Conservation (phyloP, 2,797 vertebrate species). For the Iguana delicatissima region DNA sequence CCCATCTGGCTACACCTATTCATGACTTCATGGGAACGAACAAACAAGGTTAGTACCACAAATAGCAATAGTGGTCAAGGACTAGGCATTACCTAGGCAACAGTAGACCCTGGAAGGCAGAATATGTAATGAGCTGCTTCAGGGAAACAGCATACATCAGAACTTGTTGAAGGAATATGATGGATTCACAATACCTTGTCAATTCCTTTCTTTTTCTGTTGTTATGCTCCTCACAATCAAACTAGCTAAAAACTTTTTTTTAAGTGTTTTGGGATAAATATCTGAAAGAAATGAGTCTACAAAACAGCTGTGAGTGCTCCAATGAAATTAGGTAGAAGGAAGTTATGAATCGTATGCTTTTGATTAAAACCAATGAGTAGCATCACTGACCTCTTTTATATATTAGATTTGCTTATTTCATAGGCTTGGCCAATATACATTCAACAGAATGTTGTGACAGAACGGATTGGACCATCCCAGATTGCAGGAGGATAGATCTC, state of each 20-base stretch:
- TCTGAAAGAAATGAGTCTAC: neutral
- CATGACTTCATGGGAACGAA: conserved; percentile 27
- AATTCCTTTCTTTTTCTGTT: neutral
- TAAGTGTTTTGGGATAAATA: neutral
- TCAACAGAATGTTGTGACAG: neutral
- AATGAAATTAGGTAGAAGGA: neutral
- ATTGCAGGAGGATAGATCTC: neutral
- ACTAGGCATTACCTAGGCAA: neutral
- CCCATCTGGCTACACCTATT: neutral
- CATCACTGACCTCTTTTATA: neutral
- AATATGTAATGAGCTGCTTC: neutral
- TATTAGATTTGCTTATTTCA: neutral
- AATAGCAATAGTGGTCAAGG: neutral
- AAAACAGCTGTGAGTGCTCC: neutral
- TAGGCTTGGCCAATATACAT: neutral
- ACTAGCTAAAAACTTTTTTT: neutral
- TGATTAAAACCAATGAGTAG: neutral
- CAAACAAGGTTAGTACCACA: conserved; percentile 1
- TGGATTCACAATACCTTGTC: neutral
- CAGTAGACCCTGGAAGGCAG: neutral
- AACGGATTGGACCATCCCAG: too few relatives aligned
- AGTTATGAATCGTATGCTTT: neutral
- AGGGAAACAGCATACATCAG: neutral
- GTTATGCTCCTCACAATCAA: neutral
- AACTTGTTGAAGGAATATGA: neutral